Conservation (phyloP, 2,888 invertebrate genomes). For the Eurois occulta region DNA sequence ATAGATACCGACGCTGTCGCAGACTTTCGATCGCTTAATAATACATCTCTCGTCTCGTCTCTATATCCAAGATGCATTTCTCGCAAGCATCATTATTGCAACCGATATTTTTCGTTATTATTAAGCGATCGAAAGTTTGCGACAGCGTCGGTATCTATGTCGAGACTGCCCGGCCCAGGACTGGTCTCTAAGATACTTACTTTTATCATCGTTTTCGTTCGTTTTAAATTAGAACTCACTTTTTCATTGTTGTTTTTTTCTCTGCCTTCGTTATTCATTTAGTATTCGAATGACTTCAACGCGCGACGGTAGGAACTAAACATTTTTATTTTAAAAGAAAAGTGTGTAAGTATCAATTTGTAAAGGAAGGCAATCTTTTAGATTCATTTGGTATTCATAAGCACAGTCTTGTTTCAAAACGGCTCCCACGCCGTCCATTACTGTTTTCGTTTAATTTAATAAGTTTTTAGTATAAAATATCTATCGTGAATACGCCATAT, state of each 20-base stretch:
- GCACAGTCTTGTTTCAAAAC: conserved; percentile 30
- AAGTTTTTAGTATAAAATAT: conserved; percentile 37
- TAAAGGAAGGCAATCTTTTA: conserved; percentile 32
- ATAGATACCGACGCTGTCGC: no score
- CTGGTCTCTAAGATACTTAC: neutral
- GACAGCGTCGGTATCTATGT: no score
- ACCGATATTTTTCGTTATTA: no score
- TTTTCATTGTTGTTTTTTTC: neutral
- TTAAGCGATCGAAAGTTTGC: no score
- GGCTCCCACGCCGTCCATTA: conserved; percentile 44
- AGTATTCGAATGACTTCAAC: neutral
- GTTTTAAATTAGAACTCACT: neutral
- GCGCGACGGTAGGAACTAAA: neutral
- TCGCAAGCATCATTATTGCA: no score
- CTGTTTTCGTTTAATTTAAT: conserved; percentile 44
- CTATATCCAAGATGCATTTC: no score
- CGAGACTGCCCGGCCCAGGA: no score
- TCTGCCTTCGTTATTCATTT: conserved; percentile 5
- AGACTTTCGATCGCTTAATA: no score
- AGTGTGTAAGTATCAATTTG: conserved; percentile 42
- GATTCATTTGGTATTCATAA: conserved; percentile 48
- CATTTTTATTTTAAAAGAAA: conserved; percentile 27
- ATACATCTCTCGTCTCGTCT: no score
- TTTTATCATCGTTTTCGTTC: neutral
- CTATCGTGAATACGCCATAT: conserved; percentile 8